phyloP scores from a whole-genome alignment of 2,797 vertebrate genomes.

The Pteronotus mesoamericanus region DNA sequence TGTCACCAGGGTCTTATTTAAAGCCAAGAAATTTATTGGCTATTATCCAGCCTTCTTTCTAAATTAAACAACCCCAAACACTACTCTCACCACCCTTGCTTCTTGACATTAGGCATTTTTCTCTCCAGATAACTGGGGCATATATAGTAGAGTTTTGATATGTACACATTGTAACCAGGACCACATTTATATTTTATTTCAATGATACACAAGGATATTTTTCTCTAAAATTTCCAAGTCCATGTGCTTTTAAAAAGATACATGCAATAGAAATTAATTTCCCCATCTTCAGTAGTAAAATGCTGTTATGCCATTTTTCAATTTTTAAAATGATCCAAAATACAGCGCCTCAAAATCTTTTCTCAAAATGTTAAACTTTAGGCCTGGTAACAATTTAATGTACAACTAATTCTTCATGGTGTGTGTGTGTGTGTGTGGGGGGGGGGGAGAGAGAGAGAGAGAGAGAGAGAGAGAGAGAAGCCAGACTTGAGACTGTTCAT shows the following conservation, averaged over 20 bases:
- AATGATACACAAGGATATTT: neutral
- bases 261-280: neutral
- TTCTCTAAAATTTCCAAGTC: neutral
- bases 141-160: neutral
- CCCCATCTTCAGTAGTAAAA: neutral
- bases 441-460: neutral
- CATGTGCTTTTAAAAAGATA: neutral
- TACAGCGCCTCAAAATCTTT: neutral
- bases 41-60: conserved; percentile 68
- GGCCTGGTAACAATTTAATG: conserved; percentile 2
- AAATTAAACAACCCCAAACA: conserved; percentile 59
- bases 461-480: neutral
- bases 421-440: neutral
- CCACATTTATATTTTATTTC: neutral
- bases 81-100: conserved; percentile 28
- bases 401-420: neutral
- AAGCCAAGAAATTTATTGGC: conserved; percentile 71
- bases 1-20: conserved; percentile 69
- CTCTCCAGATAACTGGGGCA: neutral
- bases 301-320: neutral
- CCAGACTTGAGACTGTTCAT: neutral
- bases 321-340: neutral
- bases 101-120: neutral
- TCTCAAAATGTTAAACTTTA: conserved; percentile 14
- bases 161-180: neutral